Base-by-base conservation (phyloP, 2,888 invertebrate genomes). In the Glomeris marginata region DNA sequence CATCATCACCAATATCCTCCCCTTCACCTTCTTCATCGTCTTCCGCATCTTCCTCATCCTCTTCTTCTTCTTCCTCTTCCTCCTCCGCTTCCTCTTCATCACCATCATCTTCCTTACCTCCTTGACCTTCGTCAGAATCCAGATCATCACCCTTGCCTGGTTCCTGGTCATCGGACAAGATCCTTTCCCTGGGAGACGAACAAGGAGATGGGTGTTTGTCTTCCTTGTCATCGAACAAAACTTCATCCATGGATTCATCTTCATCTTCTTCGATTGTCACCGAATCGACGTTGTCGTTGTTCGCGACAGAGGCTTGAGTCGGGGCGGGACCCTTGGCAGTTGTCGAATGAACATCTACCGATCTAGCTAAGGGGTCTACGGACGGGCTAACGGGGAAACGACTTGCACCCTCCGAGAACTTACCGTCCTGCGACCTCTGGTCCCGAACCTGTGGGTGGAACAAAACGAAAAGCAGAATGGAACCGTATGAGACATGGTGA, bases 241-340 rank as follows among this genome's bases (percentile, higher is more conserved):
- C 50, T 34, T 22, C 35, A 8, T 38, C 22, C 1, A 21, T 35
- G 6, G 21, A n/a, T 41, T 50, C 20, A 10, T 35, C 45, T 28
- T 34, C 37, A 8, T 45, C 45, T 22, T 45, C 35, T 20, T 41
- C 45, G 28, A 28, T 28, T 28, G 13, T 15, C 41, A 46, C 18
- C 13, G 22, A 15, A 5, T 13, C 21, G 20, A 8, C 16, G 40
- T 21, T 18, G n/a, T 47, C 40, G 10, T 11, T 18, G 22, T 43
- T 43, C 43, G 18, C 21, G 41, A 8, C 3, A 8, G 28, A 28
- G 28, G 28, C 50, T 22, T 15, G 38, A 33, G 45, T 47, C 42
- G 47, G 48, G 18, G 53, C 60, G 60, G 49, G 64, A 58, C 49
- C 58, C 58, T 55, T 47, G 15, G 56, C 58, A 40, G 53, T 58